These are phyloP conservation scores for Montipora sp. DNA, from an alignment of 64 coral and sea anemone genomes.

Conservation along the genomic window DNA sequence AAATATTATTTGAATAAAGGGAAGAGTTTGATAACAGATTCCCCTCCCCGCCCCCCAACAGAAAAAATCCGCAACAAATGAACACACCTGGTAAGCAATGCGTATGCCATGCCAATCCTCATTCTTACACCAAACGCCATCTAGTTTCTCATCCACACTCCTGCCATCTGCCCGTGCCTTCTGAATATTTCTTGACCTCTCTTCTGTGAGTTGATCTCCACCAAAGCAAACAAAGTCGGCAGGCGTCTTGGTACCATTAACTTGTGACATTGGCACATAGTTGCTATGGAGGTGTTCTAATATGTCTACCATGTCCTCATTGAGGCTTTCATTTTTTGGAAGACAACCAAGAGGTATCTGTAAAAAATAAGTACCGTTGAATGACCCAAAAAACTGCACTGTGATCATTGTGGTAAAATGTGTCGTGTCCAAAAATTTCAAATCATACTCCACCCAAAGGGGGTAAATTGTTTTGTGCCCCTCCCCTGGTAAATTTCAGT, in stretches of 20 bases:
- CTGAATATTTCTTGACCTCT: slow-evolving; percentile 53
- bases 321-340: slow-evolving; percentile 61
- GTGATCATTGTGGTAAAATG: no score
- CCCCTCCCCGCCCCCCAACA: no score
- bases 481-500: no score
- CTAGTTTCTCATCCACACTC: not conserved
- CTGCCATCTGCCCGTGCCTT: slow-evolving; percentile 54
- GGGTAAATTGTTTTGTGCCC: no score
- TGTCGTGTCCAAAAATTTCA: no score
- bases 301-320: slow-evolving; percentile 71
- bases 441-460: no score
- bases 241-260: not conserved
- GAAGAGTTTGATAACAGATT: no score
- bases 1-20: no score
- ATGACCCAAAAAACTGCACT: no score
- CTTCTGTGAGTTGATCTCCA: slow-evolving; percentile 67
- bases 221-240: slow-evolving; percentile 41
- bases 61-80: no score
- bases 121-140: slow-evolving; percentile 50
- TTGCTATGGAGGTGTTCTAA: slow-evolving; percentile 43
- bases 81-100: slow-evolving; percentile 35
- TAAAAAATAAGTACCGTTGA: no score
- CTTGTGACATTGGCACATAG: slow-evolving; percentile 50
- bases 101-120: slow-evolving; percentile 75
- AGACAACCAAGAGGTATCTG: slow-evolving; percentile 59